Percentiles rank a stretch among this genome's conserved stretches.
phyloP scores from a whole-genome alignment of 2,113 vertebrate genomes.

The Coreoperca whiteheadi region DNA sequence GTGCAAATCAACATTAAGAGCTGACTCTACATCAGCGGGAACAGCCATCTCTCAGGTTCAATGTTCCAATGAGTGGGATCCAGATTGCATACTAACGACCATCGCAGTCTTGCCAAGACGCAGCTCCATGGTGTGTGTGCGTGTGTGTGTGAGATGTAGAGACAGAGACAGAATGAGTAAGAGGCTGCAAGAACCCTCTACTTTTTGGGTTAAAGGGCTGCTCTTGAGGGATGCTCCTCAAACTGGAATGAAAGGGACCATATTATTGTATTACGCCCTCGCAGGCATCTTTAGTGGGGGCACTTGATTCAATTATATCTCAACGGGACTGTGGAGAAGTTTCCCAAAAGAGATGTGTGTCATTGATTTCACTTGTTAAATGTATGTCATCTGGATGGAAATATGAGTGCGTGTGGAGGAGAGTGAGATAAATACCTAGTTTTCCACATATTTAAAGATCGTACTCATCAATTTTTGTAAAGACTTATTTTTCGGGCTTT shows the following conservation, averaged over 20 bases:
- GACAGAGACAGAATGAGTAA: constrained; percentile 49
- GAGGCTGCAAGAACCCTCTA: constrained; percentile 40
- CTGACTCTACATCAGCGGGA: constrained; percentile 41
- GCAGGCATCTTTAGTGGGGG: constrained; percentile 57
- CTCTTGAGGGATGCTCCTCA: constrained; percentile 50
- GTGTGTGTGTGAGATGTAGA: constrained; percentile 24
- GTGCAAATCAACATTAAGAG: constrained; percentile 37
- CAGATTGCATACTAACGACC: constrained; percentile 58
- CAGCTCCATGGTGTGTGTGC: constrained; percentile 33
- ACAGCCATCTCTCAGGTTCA: constrained; percentile 38
- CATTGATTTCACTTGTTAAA: constrained; percentile 61
- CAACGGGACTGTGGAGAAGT: constrained; percentile 37
- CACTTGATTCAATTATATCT: constrained; percentile 65
- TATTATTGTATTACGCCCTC: constrained; percentile 74
- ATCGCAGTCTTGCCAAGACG: constrained; percentile 35
- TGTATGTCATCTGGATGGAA: constrained; percentile 14
- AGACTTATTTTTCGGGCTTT: no score
- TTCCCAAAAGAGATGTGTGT: constrained; percentile 26
- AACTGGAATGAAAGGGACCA: constrained; percentile 60
- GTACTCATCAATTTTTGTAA: no score
- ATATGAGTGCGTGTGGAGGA: neutral
- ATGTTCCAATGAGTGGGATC: constrained; percentile 55
- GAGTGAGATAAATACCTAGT: neutral
- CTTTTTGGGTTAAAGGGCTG: constrained; percentile 43
- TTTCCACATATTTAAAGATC: constrained; percentile 10